Conservation (phyloP, 2,888 invertebrate species). For the Xanthorhoe spadicearia region DNA sequence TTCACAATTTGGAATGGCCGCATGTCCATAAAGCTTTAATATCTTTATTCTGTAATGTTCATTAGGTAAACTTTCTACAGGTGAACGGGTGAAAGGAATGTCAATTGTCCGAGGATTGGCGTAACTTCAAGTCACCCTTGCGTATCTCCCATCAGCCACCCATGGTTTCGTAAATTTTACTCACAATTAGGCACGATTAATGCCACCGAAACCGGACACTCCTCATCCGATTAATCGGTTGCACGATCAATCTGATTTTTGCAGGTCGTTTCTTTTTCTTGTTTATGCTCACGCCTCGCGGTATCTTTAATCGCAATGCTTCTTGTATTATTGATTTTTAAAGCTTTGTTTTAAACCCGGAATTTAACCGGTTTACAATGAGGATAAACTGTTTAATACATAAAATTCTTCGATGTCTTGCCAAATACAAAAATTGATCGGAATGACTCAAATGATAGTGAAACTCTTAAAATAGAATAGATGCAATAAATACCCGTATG, state of each 20-base stretch:
- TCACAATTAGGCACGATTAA: slow-evolving; percentile 81
- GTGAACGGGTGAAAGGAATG: slow-evolving; percentile 20
- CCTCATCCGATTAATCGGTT: slow-evolving; percentile 74
- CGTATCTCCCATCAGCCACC: slow-evolving; percentile 66
- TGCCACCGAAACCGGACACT: slow-evolving; percentile 74
- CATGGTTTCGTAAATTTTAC: slow-evolving; percentile 69
- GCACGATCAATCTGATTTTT: slow-evolving; percentile 70
- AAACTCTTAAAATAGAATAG: background rate
- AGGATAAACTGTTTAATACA: background rate
- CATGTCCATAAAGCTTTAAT: too few species aligned
- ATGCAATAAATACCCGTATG: slow-evolving; percentile 66
- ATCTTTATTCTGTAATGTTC: slow-evolving; percentile 5
- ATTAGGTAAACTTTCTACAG: background rate
- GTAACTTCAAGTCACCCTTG: slow-evolving; percentile 45
- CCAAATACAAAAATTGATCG: background rate
- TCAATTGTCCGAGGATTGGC: slow-evolving; percentile 18
- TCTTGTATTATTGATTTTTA: slow-evolving; percentile 33
- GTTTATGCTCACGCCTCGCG: slow-evolving; percentile 70
- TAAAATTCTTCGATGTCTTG: background rate
- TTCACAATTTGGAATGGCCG: too few species aligned
- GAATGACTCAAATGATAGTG: background rate
- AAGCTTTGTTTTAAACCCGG: slow-evolving; percentile 10
- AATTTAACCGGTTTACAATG: slow-evolving; percentile 7
- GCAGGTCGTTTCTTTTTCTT: slow-evolving; percentile 70
- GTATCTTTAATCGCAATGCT: slow-evolving; percentile 59